A percentile compares a stretch with the other conserved stretches of the same genome.
phyloP scores from a whole-genome alignment of 2,888 invertebrate species.

The Strigamia transsilvanica region DNA sequence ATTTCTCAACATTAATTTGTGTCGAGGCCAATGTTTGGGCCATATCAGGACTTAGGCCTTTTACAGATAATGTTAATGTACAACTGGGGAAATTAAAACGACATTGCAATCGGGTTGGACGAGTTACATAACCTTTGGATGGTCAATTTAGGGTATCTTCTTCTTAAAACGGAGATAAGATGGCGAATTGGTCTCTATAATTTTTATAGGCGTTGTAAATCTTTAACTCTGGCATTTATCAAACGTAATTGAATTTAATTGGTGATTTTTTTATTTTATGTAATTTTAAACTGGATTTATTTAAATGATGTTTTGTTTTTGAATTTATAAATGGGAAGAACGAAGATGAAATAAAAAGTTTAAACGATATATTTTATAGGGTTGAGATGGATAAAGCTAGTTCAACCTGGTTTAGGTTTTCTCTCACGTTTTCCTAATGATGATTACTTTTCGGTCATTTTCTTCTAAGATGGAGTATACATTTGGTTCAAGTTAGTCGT shows the following conservation, averaged over 20 bases:
- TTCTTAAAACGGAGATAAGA: conserved; percentile 43
- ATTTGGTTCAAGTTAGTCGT: conserved; percentile 4
- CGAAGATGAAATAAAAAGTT: not conserved
- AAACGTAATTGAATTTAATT: conserved; percentile 33
- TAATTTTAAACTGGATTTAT: not conserved
- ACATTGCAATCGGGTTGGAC: conserved; percentile 21
- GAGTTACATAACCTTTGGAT: conserved; percentile 22
- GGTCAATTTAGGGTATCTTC: conserved; percentile 22
- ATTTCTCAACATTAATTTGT: conserved; percentile 42
- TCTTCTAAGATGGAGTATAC: conserved; percentile 1
- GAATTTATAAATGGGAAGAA: not conserved
- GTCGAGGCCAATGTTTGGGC: conserved; percentile 26
- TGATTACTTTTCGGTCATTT: conserved; percentile 35
- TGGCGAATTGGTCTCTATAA: conserved; percentile 36
- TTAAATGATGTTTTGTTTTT: not conserved
- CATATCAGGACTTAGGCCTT: not conserved
- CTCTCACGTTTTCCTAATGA: conserved; percentile 41
- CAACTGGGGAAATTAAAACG: conserved; percentile 32
- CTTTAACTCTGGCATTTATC: not conserved
- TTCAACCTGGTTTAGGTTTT: not conserved
- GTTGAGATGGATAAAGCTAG: not conserved
- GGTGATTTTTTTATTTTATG: not conserved
- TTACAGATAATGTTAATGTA: conserved; percentile 43
- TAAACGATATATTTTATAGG: not conserved
- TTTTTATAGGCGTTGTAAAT: conserved; percentile 17